These are phyloP conservation scores for Spilogale gracilis DNA, from an alignment of 2,113 vertebrate species.

Conservation along the genomic window DNA sequence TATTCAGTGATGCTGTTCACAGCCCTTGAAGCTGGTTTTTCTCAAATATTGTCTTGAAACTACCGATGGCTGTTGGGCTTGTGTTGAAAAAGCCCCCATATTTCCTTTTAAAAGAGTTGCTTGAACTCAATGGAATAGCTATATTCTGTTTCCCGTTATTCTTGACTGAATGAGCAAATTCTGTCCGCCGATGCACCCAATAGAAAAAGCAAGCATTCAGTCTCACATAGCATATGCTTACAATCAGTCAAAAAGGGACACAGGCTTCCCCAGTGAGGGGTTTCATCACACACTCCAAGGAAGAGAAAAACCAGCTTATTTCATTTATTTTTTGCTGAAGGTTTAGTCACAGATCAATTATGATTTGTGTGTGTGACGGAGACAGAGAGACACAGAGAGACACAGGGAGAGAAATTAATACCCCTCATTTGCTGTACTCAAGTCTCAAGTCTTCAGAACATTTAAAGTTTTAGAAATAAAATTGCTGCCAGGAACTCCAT, in stretches of 20 bases:
- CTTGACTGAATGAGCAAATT: conserved; percentile 27
- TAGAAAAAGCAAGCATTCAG: background rate
- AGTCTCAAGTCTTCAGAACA: background rate
- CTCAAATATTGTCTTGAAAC: background rate
- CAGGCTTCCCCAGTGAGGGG: background rate
- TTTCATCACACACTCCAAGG: background rate
- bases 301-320: background rate
- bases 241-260: background rate
- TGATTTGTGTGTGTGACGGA: background rate
- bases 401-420: background rate
- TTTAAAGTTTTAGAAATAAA: background rate
- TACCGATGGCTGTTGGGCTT: background rate
- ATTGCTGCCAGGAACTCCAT: background rate
- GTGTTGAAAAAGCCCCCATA: background rate
- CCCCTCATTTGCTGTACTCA: background rate
- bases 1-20: background rate
- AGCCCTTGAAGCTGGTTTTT: background rate
- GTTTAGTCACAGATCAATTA: background rate
- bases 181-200: background rate
- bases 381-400: background rate
- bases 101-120: background rate
- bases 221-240: background rate
- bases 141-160: background rate
- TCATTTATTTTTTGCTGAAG: background rate
- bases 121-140: conserved; percentile 1